phyloP scores from a whole-genome alignment of 2,797 vertebrate species.

The Salmo trutta region DNA sequence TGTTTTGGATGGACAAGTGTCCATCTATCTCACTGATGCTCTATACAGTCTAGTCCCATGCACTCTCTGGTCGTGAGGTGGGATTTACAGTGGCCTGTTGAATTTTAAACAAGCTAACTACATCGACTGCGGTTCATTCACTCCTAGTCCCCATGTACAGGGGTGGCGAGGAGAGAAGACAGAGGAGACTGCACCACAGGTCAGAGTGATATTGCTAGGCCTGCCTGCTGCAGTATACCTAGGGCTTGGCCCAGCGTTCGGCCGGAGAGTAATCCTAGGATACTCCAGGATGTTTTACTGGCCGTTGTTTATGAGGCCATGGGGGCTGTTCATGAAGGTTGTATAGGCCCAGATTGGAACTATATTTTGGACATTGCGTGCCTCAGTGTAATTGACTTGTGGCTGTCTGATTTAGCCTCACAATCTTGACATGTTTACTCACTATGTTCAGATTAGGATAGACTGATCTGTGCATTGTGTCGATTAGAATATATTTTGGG shows the following conservation, averaged over 20 bases:
- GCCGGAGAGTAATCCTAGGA: slow-evolving; percentile 10
- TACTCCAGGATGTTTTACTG: slow-evolving; percentile 15
- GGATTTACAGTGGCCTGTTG: slow-evolving; percentile 51
- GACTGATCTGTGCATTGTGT: too few relatives aligned
- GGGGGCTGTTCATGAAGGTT: slow-evolving; percentile 4
- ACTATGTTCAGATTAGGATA: too few relatives aligned
- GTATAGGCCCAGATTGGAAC: neutral
- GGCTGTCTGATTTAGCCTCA: too few relatives aligned
- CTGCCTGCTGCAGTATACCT: neutral
- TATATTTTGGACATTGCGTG: neutral
- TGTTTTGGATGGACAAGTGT: slow-evolving; percentile 45
- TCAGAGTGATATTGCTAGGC: slow-evolving; percentile 31
- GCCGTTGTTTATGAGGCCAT: slow-evolving; percentile 9
- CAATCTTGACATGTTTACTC: too few relatives aligned
- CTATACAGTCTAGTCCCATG: slow-evolving; percentile 32
- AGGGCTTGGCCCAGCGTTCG: neutral
- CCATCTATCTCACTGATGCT: slow-evolving; percentile 25
- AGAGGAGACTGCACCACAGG: too few relatives aligned
- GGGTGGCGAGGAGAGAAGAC: neutral
- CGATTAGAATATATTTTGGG: too few relatives aligned
- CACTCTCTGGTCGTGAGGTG: slow-evolving; percentile 45
- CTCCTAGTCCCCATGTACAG: slow-evolving; percentile 13
- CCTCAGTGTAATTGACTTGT: neutral
- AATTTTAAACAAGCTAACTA: slow-evolving; percentile 64
- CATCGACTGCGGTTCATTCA: slow-evolving; percentile 21